These are phyloP conservation scores for Drosophila testacea DNA, from an alignment of 2,888 invertebrate species.

Conservation along the genomic window DNA sequence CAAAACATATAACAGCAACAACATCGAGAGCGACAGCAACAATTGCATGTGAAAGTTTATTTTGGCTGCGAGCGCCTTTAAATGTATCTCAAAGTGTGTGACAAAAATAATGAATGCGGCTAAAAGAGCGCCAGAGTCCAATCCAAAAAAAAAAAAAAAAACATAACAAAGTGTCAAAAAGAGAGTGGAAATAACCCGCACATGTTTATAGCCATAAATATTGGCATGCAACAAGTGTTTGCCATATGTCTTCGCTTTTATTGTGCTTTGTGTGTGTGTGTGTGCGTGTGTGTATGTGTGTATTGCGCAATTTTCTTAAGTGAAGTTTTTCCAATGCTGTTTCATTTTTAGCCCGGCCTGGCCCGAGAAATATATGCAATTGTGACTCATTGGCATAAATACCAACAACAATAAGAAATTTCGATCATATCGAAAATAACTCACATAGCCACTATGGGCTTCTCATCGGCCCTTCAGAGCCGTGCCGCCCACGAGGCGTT, in stretches of 20 bases:
- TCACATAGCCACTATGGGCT: conserved; percentile 88
- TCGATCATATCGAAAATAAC: conserved; percentile 2
- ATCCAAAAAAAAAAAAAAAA: conserved; percentile 2
- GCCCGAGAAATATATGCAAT: conserved; percentile 17
- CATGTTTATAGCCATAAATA: conserved; percentile 45
- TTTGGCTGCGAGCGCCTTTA: conserved; percentile 33
- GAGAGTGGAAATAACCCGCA: conserved; percentile 43
- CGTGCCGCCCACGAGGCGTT: conserved; percentile 96
- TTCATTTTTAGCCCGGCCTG: conserved; percentile 36
- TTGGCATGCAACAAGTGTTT: conserved; percentile 73
- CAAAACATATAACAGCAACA: conserved; percentile 14
- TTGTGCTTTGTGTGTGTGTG: conserved; percentile 2
- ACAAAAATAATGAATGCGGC: conserved; percentile 66
- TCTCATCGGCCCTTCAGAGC: conserved; percentile 94
- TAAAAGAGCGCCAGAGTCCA: conserved; percentile 17
- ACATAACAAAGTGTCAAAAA: conserved; percentile 36
- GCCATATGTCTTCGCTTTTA: conserved; percentile 61
- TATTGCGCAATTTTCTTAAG: conserved; percentile 51
- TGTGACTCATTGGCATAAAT: conserved; percentile 56
- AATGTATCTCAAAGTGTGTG: conserved; percentile 52
- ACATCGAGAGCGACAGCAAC: conserved; percentile 19
- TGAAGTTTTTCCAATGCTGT: conserved; percentile 33
- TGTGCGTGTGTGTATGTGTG: conserved; percentile 28
- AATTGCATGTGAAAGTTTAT: conserved; percentile 69
- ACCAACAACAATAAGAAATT: conserved; percentile 21